Evolutionary conservation across 2,888 invertebrate species (phyloP).

Genomic region (Eledone cirrhosa): DNA sequence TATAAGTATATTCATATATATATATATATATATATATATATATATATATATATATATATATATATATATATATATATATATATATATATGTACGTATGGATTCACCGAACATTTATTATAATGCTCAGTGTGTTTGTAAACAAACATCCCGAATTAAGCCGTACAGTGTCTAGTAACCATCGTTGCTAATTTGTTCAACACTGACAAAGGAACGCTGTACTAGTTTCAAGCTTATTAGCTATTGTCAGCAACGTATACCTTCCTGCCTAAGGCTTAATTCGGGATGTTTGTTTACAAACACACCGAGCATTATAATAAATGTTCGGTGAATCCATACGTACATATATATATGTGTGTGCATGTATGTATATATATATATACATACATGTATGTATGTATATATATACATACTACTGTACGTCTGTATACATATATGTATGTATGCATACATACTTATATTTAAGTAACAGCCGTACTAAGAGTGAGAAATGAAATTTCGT

Average conservation of each 20-base stretch:
- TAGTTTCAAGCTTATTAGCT: too few species aligned
- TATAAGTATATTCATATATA: too few species aligned
- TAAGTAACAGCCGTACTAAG: too few species aligned
- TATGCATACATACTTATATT: background rate
- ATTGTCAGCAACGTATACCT: too few species aligned
- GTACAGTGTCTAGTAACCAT: background rate
- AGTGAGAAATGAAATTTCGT: too few species aligned
- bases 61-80: conserved; percentile 6
- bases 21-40: background rate
- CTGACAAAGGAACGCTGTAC: too few species aligned
- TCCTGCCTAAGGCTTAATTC: too few species aligned
- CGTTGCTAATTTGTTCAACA: too few species aligned
- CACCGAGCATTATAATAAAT: too few species aligned
- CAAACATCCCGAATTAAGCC: background rate
- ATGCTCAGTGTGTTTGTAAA: background rate
- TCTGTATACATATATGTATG: background rate
- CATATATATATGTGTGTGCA: background rate
- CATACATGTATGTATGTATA: background rate
- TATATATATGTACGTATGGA: background rate
- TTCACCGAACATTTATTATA: too few species aligned
- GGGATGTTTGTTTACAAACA: too few species aligned
- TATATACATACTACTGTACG: background rate
- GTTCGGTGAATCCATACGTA: background rate
- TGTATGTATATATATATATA: background rate
- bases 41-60: conserved; percentile 6